A percentile compares a stretch with the other conserved stretches of the same genome.
Evolutionary conservation across 2,113 vertebrate genomes (phyloP).

Genomic region (Chascanopsetta lugubris): DNA sequence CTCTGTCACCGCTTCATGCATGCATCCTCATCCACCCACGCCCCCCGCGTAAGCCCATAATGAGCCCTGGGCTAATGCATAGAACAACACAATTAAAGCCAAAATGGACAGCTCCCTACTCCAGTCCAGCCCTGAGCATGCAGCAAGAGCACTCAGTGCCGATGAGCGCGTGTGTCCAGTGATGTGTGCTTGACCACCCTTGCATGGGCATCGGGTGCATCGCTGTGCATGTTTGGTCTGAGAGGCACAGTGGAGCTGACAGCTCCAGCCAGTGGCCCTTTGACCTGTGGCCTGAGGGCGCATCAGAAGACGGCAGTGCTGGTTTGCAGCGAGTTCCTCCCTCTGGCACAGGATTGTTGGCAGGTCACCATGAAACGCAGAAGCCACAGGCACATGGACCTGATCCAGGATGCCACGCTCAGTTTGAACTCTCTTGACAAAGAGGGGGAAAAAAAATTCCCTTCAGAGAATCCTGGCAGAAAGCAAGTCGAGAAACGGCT

Average conservation of each 20-base stretch:
- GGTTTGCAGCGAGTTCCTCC: conserved; percentile 43
- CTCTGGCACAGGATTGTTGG: conserved; percentile 52
- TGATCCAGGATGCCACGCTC: conserved; percentile 54
- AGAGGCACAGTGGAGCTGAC: conserved; percentile 35
- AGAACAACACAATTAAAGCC: conserved; percentile 71
- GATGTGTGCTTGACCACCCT: conserved; percentile 38
- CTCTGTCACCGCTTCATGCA: conserved; percentile 36
- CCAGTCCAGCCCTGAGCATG: conserved; percentile 22
- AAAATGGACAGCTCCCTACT: conserved; percentile 55
- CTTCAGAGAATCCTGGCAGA: conserved; percentile 37
- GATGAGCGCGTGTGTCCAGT: conserved; percentile 33
- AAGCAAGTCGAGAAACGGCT: conserved; percentile 29
- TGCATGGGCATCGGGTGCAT: conserved; percentile 5
- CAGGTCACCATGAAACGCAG: conserved; percentile 57
- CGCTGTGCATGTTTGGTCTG: conserved; percentile 5
- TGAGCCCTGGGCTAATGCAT: conserved; percentile 65
- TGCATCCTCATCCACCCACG: conserved; percentile 63
- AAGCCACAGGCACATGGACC: conserved; percentile 57
- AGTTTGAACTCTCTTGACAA: conserved; percentile 55
- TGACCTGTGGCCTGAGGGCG: conserved; percentile 50
- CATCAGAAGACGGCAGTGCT: conserved; percentile 26
- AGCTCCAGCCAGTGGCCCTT: conserved; percentile 45
- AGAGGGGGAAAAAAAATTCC: conserved; percentile 21
- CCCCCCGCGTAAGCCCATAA: conserved; percentile 45
- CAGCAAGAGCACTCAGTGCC: conserved; percentile 41